Evolutionary conservation across 2,888 invertebrate genomes (phyloP), one percentile per base, ranked within the genome.

Genomic region (Agonopterix arenella): DNA sequence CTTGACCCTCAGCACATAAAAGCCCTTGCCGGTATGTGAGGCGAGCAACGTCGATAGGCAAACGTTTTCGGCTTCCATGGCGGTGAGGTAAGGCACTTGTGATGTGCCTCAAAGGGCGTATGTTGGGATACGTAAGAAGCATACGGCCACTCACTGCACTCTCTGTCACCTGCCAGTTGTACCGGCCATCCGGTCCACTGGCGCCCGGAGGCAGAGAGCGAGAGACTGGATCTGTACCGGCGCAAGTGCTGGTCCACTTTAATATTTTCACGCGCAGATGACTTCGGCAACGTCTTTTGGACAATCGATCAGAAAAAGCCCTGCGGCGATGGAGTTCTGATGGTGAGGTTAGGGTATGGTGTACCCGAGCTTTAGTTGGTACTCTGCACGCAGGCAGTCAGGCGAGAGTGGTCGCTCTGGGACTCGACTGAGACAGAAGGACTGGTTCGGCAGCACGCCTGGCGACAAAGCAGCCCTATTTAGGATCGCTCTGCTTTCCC

Each of bases 401-500:
- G 11, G 16, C 8, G 10, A 11, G 10, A 11, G 11, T 44, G 44
- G 44, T 44, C 44, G 44, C 11, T 13, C 11, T 4, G 11, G 44
- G 38, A 38, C 38, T 38, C 38, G 11, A 11, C 16, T 42, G 1
- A 16, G 44, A 46, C 45, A n/a, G 43, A 44, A 41, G 9, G 9
- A 36, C 18, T 8, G 47, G 44, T 49, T 49, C 51, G 51, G 54
- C 54, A 54, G 49, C 51, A 42, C 49, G 11, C 16, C 8, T 28
- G 16, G n/a, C n/a, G n/a, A n/a, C n/a, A n/a, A n/a, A n/a, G n/a
- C n/a, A n/a, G n/a, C n/a, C n/a, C n/a, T n/a, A n/a, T n/a, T n/a
- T n/a, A n/a, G n/a, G 11, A 52, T 48, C 49, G 50, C 50, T 8
- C 52, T 50, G 54, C 50, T 50, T 49, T 11, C 44, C 44, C 44